Conservation (phyloP, 2,888 invertebrate species). For the Leistus spinibarbis region DNA sequence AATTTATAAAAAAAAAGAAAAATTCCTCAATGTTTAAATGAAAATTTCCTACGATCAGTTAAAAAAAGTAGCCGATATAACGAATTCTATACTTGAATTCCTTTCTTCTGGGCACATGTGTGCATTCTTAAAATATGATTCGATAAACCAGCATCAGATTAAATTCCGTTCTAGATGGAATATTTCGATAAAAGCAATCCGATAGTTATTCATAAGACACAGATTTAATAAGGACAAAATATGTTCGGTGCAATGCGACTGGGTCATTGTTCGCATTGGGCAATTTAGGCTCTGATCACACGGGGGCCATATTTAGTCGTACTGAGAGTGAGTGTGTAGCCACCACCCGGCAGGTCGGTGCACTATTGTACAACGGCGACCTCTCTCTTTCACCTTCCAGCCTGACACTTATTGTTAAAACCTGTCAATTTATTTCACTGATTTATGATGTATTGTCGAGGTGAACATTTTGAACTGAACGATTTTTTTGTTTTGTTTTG, state of each 20-base stretch:
- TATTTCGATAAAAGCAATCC: not conserved
- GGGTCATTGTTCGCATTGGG: constrained; percentile 24
- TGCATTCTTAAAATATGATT: too few relatives aligned
- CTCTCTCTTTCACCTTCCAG: not conserved
- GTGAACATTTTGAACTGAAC: constrained; percentile 17
- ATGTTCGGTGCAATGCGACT: not conserved
- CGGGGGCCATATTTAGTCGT: not conserved
- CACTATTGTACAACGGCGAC: constrained; percentile 11
- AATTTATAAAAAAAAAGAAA: too few relatives aligned
- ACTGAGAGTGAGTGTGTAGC: not conserved
- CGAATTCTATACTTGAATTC: too few relatives aligned
- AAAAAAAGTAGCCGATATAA: too few relatives aligned
- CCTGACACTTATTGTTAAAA: constrained; percentile 31
- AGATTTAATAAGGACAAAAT: not conserved
- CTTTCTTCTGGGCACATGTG: too few relatives aligned
- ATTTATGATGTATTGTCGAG: constrained; percentile 29
- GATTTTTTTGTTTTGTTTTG: not conserved
- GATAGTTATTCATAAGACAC: too few relatives aligned
- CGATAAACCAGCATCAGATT: too few relatives aligned
- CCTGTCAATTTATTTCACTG: constrained; percentile 31
- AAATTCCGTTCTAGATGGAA: not conserved
- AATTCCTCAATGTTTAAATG: too few relatives aligned
- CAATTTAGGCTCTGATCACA: constrained; percentile 17
- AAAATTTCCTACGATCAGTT: too few relatives aligned
- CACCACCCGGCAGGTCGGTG: constrained; percentile 9